Conservation (phyloP, 1,140 invertebrate species). For the Platyura marginata region DNA sequence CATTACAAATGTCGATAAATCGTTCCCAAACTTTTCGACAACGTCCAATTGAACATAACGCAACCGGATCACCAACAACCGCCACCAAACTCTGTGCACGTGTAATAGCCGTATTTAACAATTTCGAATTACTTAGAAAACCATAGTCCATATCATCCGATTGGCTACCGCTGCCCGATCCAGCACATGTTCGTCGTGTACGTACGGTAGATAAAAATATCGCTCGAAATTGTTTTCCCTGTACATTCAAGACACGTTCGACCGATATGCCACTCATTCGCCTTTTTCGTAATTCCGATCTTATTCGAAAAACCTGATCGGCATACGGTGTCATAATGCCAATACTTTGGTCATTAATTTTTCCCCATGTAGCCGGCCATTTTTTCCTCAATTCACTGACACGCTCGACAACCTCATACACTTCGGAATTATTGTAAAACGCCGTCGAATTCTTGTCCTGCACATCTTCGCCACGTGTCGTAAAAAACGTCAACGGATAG, state of each 20-base stretch:
- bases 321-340: constrained; percentile 74
- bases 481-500: constrained; percentile 67
- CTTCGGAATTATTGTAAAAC: constrained; percentile 71
- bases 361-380: constrained; percentile 61
- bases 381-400: constrained; percentile 44
- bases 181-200: constrained; percentile 50
- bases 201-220: constrained; percentile 72
- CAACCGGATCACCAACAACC: constrained; percentile 74
- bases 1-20: constrained; percentile 54
- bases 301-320: constrained; percentile 65
- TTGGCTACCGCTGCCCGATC: constrained; percentile 14
- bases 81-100: constrained; percentile 72
- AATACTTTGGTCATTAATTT: constrained; percentile 52
- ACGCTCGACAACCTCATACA: constrained; percentile 57
- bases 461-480: constrained; percentile 57
- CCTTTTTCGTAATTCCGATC: constrained; percentile 56
- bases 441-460: constrained; percentile 67
- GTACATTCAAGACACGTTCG: constrained; percentile 72
- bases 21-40: constrained; percentile 73
- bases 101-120: constrained; percentile 75
- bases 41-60: constrained; percentile 62
- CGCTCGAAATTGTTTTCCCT: constrained; percentile 77
- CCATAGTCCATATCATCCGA: constrained; percentile 57
- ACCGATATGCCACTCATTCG: constrained; percentile 60
- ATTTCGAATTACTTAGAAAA: constrained; percentile 67